Evolutionary conservation across 1,140 invertebrate species (phyloP).

Genomic region (Drosophila sp.): DNA sequence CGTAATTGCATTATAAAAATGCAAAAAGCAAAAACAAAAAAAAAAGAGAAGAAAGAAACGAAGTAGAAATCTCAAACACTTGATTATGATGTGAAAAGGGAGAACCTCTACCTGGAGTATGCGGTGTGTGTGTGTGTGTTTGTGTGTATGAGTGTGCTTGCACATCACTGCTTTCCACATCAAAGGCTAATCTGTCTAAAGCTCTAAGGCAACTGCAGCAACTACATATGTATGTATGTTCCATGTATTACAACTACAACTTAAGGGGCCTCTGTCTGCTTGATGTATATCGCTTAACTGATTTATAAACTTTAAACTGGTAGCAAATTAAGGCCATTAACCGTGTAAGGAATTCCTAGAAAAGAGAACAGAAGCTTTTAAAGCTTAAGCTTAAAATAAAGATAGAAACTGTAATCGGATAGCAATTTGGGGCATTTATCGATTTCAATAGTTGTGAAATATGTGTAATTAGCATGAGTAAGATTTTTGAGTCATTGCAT

Average conservation of each 20-base stretch:
- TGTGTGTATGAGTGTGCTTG: conserved; percentile 17
- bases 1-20: conserved; percentile 54
- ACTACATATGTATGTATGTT: neutral
- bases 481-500: no score
- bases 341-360: neutral
- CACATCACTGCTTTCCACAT: conserved; percentile 36
- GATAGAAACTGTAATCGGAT: no score
- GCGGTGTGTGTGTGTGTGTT: conserved; percentile 5
- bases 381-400: no score
- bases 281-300: neutral
- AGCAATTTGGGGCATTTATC: no score
- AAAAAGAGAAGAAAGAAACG: neutral
- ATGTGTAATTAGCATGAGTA: no score
- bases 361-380: neutral
- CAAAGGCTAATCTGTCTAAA: conserved; percentile 28
- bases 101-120: conserved; percentile 2
- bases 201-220: conserved; percentile 18
- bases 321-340: conserved; percentile 3
- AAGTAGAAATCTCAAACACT: conserved; percentile 32
- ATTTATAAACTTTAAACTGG: neutral
- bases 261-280: neutral
- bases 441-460: no score
- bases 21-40: neutral
- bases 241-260: neutral
- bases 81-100: conserved; percentile 28